Percentiles rank a stretch among this genome's conserved stretches.
Conservation (phyloP, 2,888 invertebrate genomes). For the Tachina grossa region DNA sequence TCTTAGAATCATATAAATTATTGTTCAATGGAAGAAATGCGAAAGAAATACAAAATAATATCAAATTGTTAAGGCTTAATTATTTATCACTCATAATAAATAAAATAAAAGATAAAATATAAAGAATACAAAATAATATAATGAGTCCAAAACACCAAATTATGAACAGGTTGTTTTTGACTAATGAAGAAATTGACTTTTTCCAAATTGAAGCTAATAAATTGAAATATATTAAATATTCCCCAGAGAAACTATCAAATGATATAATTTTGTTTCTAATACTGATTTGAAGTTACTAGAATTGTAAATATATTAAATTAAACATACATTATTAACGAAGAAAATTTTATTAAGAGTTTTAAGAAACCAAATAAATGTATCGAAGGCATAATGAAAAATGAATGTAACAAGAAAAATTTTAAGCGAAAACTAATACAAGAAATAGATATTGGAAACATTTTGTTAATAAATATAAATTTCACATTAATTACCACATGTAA, state of each 20-base stretch:
- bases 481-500: not conserved
- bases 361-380: too few species aligned
- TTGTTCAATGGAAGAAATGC: constrained; percentile 11
- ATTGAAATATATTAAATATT: constrained; percentile 9
- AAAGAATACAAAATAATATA: constrained; percentile 14
- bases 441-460: constrained; percentile 3
- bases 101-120: constrained; percentile 10
- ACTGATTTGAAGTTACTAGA: constrained; percentile 2
- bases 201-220: constrained; percentile 17
- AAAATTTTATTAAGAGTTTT: not conserved
- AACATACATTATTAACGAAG: not conserved
- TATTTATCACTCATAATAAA: not conserved
- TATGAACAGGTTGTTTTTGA: constrained; percentile 20
- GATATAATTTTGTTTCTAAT: constrained; percentile 16
- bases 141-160: constrained; percentile 18
- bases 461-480: constrained; percentile 14
- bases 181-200: constrained; percentile 16
- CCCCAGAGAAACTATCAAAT: constrained; percentile 1
- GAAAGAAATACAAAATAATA: constrained; percentile 7
- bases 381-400: not conserved
- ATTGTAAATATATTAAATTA: not conserved
- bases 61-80: not conserved
- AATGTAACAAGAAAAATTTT: constrained; percentile 16
- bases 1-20: constrained; percentile 7
- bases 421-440: not conserved